Base-by-base conservation (phyloP, 2,113 vertebrate species). In the Scomber colias region DNA sequence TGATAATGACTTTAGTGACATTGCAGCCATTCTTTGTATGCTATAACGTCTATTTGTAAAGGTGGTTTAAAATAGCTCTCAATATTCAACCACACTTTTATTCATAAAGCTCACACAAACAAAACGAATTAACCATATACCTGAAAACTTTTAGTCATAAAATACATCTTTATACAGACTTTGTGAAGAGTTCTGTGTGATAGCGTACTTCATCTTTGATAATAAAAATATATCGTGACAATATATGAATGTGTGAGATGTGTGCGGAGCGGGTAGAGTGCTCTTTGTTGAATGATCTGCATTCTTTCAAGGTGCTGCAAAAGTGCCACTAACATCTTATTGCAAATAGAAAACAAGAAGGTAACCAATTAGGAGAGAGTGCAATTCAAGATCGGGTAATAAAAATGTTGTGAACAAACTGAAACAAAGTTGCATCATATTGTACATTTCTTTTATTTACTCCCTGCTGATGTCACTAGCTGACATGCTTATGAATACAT, bases 1-100 rank as follows among this genome's bases (percentile, higher is more conserved):
- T 16, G 61, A 71, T 88, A 83, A 89, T 74, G 81, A 81, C 78
- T 91, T 79, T 24, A 55, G 71, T 65, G 81, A 83, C 79, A 81
- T 59, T 68, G 71, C 55, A 77, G 79, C 59, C 13, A 76, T 69
- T 79, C 66, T 72, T 40, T 24, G 54, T 35, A 56, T 40, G 35
- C 8, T 67, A 74, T 71, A 79, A 81, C 19, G 56, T 69, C 56
- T 30, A 21, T 87, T 44, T 85, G 65, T 69, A 72, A 81, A 87
- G 48, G 81, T 77, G 62, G 77, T 83, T 80, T 78, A n/a, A 83
- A 75, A 69, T 30, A 55, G 60, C 21, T 46, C 49, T 46, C 44
- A 56, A 49, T 60, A 51, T 64, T 24, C 54, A 51, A 14, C 49
- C 54, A 11, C 13, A 53, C 6, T 21, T 84, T 76, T 57, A 45